Evolutionary conservation across 2,113 vertebrate genomes (phyloP), one percentile per base, ranked within the genome.

Genomic region (Loxodonta africana): DNA sequence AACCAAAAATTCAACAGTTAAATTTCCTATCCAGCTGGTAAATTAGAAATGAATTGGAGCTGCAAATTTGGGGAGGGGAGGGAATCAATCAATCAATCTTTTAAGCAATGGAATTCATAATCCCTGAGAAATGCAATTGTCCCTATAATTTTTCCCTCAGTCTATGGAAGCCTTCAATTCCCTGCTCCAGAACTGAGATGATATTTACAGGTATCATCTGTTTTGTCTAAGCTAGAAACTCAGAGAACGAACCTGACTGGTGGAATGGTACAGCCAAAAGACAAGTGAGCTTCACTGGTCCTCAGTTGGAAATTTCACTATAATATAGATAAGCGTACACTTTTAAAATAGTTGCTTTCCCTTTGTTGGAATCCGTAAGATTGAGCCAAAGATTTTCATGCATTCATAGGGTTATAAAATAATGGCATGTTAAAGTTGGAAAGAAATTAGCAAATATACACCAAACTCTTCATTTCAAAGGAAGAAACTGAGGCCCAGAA

Each of bases 91-190:
- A 67, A 46, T 85, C 28, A 73, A 33, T 46, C 14, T 73, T 94
- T 94, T 82, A 92, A 78, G 80, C 90, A 90, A 92, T 80, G 21
- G 91, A 48, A 11, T 57, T 51, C 30, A 44, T 60, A 92, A 67
- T 60, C 60, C 15, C 10, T 2, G 10, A 93, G 20, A 96, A 51
- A 51, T 5, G 1, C 67, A 95, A 85, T 67, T 94, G 5, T 84
- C 30, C 11, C 18, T 73, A 82, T 44, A 3, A 92, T 53, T 85
- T 91, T 93, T 53, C 63, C 81, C 48, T 63, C 44, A 65, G 6
- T 69, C 69, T 44, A 12, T 21, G 26, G 21, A 83, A 30, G 0
- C 53, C n/a, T 81, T 60, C 63, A 85, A n/a, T 86, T 90, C 28
- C 83, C 30, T 89, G 51, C 41, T 81, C 23, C 26, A 82, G 4